Evolutionary conservation across 2,113 vertebrate species (phyloP).

Genomic region (Cyprinodon variegatus): DNA sequence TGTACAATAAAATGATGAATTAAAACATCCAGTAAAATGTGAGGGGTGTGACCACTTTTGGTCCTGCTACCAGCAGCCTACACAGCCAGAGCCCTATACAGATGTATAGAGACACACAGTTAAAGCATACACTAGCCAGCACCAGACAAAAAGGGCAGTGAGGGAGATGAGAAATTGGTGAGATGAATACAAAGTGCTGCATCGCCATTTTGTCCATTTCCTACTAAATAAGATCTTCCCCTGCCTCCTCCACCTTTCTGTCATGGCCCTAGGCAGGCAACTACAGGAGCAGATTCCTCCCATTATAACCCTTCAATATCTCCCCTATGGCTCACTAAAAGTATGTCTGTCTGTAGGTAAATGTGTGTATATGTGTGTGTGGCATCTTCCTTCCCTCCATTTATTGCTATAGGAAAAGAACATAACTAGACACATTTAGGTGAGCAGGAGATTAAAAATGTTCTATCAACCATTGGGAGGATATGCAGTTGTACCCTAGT

Average conservation of each 20-base stretch:
- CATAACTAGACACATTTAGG: constrained; percentile 34
- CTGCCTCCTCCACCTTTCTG: constrained; percentile 47
- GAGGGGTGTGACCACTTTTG: no score
- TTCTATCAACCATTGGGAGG: constrained; percentile 44
- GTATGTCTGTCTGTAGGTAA: constrained; percentile 11
- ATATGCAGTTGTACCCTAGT: constrained; percentile 44
- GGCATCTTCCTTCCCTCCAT: not conserved
- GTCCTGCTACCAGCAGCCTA: no score
- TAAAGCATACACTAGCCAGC: constrained; percentile 6
- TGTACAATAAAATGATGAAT: no score
- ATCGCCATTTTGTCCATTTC: constrained; percentile 68
- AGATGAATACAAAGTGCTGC: constrained; percentile 66
- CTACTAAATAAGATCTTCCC: constrained; percentile 70
- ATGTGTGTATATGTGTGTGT: constrained; percentile 6
- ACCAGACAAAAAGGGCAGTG: constrained; percentile 29
- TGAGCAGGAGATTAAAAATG: constrained; percentile 35
- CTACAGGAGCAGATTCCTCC: constrained; percentile 57
- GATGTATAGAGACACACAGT: not conserved
- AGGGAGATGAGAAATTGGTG: constrained; percentile 34
- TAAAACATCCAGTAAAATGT: no score
- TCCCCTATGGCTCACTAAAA: constrained; percentile 55
- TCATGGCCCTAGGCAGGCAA: constrained; percentile 55
- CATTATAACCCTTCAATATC: constrained; percentile 70
- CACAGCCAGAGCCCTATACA: not conserved
- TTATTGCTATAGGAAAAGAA: constrained; percentile 12